Evolutionary conservation across 2,113 vertebrate species (phyloP), one percentile per base, ranked within the genome.

Genomic region (Phasianus colchicus): DNA sequence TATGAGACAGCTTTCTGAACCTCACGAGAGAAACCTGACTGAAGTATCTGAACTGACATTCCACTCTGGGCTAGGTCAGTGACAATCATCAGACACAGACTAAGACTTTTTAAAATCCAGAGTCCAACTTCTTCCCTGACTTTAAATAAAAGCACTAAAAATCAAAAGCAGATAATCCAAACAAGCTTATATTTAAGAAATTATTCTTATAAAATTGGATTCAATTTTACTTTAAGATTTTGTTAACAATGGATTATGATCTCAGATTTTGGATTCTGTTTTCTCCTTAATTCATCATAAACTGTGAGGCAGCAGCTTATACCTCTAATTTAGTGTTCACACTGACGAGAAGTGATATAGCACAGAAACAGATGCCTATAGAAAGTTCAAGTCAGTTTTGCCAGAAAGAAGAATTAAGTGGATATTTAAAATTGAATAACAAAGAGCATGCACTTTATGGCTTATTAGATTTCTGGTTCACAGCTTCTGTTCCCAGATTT

Each of bases 401-500:
- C 0, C n/a, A 85, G 30, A 43, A 30, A 77, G 58, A 77, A 66
- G 92, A 66, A 5, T 65, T 48, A 75, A 38, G 20, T 65, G 77
- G 89, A 34, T 66, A 71, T 83, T 89, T 89, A 45, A 92, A 94
- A 66, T 24, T 11, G 54, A 72, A 76, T 50, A 89, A 81, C 29
- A 88, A 87, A 93, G 87, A 3, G 0, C 5, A 70, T 40, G n/a
- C 6, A 66, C 29, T 93, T 87, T 22, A 64, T 92, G 63, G 32
- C 36, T 91, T 93, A 86, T 89, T 83, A 88, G 77, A 83, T 67
- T 92, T 50, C 80, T 91, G 45, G 67, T 89, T 95, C 89, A 91
- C 64, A 86, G 87, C 50, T 88, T 89, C 87, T 89, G 67, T 85
- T 93, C 25, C 29, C 64, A 88, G 89, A 93, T 94, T 94, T 91